These are phyloP conservation scores for Batillaria attramentaria DNA, from an alignment of 1,140 invertebrate species.

Conservation along the genomic window DNA sequence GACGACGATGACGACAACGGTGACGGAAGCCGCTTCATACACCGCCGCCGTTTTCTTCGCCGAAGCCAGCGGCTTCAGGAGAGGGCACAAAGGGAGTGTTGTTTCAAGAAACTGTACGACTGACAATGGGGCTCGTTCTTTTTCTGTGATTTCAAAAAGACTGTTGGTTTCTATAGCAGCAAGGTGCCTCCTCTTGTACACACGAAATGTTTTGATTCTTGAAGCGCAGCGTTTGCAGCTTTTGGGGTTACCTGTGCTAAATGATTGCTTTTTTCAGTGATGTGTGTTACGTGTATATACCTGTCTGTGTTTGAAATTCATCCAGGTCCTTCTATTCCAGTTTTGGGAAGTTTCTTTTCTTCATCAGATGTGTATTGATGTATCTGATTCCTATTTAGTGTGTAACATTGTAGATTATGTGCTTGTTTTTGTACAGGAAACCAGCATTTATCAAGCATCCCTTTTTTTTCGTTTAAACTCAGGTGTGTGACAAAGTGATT, in stretches of 20 bases:
- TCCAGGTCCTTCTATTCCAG: too few relatives aligned
- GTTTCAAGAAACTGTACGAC: constrained; percentile 16
- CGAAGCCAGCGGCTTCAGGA: background rate
- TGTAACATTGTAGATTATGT: too few relatives aligned
- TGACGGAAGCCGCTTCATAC: constrained; percentile 9
- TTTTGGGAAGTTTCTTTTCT: too few relatives aligned
- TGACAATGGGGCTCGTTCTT: background rate
- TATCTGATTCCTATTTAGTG: too few relatives aligned
- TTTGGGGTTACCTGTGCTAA: background rate
- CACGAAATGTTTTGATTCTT: background rate
- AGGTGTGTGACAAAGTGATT: too few relatives aligned
- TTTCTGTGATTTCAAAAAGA: background rate
- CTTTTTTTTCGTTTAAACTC: too few relatives aligned
- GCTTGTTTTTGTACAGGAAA: too few relatives aligned
- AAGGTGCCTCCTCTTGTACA: background rate
- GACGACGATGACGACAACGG: background rate
- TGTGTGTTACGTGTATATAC: background rate
- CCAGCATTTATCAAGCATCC: too few relatives aligned
- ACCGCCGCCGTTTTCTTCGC: background rate
- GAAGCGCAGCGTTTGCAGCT: background rate
- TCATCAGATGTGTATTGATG: too few relatives aligned
- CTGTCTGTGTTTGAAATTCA: background rate
- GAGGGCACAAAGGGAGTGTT: background rate
- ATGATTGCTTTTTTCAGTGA: background rate
- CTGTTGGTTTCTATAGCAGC: background rate